Percentiles rank a stretch among this genome's conserved stretches.
Conservation (phyloP, 1,140 invertebrate species). For the Zaprionus nigranus region DNA sequence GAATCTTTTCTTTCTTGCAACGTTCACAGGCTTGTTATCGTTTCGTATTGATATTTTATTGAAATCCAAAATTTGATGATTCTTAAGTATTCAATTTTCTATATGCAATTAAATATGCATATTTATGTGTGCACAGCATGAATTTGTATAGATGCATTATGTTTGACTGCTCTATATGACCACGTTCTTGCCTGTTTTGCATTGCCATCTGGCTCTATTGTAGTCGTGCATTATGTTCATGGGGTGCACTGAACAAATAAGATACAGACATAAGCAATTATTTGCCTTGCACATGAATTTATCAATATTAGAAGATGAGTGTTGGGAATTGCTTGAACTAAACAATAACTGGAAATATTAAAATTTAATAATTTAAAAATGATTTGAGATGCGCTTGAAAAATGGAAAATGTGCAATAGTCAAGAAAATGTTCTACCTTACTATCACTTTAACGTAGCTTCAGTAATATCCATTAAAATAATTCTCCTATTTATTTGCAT, state of each 20-base stretch:
- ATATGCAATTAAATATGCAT: conserved; percentile 70
- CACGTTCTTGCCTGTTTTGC: conserved; percentile 54
- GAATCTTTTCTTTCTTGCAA: conserved; percentile 5
- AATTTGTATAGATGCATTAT: conserved; percentile 28
- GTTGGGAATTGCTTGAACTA: conserved; percentile 5
- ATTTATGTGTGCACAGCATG: conserved; percentile 14
- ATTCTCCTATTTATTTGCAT: too few species aligned
- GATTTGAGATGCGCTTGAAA: too few species aligned
- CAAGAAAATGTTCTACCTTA: neutral
- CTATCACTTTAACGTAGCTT: neutral
- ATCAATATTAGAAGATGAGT: conserved; percentile 69
- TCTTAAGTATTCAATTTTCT: conserved; percentile 58
- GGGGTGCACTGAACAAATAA: conserved; percentile 71
- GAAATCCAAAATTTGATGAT: conserved; percentile 73
- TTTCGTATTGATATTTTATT: conserved; percentile 61
- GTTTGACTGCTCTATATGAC: conserved; percentile 57
- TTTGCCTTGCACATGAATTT: conserved; percentile 60
- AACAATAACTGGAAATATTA: conserved; percentile 3
- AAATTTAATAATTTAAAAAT: neutral
- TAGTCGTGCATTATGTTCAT: conserved; percentile 62
- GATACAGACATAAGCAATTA: conserved; percentile 70
- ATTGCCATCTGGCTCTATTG: conserved; percentile 59
- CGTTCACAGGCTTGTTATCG: conserved; percentile 36
- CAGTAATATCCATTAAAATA: neutral
- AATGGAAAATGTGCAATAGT: too few species aligned